A percentile compares a stretch with the other conserved stretches of the same genome.
These are phyloP conservation scores for Eueremaeus valkanovi DNA, from an alignment of 2,888 invertebrate genomes.

Conservation along the genomic window DNA sequence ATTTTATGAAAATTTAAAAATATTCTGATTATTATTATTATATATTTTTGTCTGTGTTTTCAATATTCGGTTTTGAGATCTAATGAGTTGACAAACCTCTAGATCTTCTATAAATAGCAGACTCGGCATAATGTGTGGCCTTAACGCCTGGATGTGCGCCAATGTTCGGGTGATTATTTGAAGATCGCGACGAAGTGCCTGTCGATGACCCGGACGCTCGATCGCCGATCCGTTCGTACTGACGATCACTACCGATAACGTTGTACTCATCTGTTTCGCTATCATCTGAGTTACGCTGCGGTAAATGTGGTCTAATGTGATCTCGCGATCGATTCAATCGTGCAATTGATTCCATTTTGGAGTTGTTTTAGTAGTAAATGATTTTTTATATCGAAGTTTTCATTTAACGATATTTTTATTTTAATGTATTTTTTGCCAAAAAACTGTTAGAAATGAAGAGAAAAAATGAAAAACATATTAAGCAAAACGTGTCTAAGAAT, in stretches of 20 bases:
- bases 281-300: slow-evolving; percentile 38
- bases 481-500: neutral
- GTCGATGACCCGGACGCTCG: slow-evolving; percentile 34
- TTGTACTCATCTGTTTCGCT: slow-evolving; percentile 40
- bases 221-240: slow-evolving; percentile 40
- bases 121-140: slow-evolving; percentile 40
- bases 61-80: too few relatives aligned
- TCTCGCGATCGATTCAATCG: slow-evolving; percentile 35
- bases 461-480: neutral
- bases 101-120: slow-evolving; percentile 40
- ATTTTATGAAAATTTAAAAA: too few relatives aligned
- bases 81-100: slow-evolving; percentile 18
- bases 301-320: slow-evolving; percentile 17
- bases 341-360: slow-evolving; percentile 37
- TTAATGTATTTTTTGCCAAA: neutral
- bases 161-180: slow-evolving; percentile 19
- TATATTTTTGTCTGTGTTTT: too few relatives aligned
- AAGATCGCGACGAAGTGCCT: slow-evolving; percentile 28
- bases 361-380: neutral
- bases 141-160: slow-evolving; percentile 14
- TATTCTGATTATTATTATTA: too few relatives aligned
- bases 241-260: slow-evolving; percentile 39
- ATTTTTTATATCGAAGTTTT: neutral
- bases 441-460: neutral
- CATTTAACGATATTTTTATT: neutral